Percentiles rank a stretch among this genome's conserved stretches.
phyloP scores from a whole-genome alignment of 2,888 invertebrate species.

The Parasteatoda lunata region DNA sequence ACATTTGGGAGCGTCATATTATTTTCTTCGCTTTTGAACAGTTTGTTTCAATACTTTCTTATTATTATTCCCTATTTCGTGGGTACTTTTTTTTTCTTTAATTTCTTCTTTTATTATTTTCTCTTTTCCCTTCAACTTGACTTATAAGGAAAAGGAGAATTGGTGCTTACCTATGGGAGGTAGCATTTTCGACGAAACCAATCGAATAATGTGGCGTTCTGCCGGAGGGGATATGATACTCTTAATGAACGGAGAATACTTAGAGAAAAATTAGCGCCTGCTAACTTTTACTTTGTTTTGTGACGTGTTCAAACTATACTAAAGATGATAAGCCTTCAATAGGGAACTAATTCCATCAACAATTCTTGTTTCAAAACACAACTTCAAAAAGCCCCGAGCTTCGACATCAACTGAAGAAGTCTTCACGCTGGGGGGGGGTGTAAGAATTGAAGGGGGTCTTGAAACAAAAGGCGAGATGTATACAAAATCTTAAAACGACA shows the following conservation, averaged over 20 bases:
- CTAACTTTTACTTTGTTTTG: slow-evolving; percentile 54
- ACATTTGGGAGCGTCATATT: slow-evolving; percentile 57
- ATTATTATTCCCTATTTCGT: slow-evolving; percentile 60
- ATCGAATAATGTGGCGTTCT: slow-evolving; percentile 61
- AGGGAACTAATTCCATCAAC: slow-evolving; percentile 65
- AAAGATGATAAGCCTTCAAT: slow-evolving; percentile 48
- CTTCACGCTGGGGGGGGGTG: background rate
- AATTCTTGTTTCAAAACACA: slow-evolving; percentile 33
- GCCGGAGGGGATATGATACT: slow-evolving; percentile 60
- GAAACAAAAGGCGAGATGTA: background rate
- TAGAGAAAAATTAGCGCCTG: slow-evolving; percentile 65
- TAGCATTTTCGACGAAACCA: slow-evolving; percentile 24
- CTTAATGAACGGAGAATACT: slow-evolving; percentile 66
- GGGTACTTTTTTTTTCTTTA: slow-evolving; percentile 1
- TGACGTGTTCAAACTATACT: slow-evolving; percentile 28
- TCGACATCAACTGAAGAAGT: background rate
- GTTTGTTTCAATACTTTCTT: slow-evolving; percentile 65
- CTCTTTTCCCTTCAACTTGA: slow-evolving; percentile 31
- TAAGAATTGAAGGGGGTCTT: background rate
- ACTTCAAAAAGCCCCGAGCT: slow-evolving; percentile 61
- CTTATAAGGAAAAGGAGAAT: slow-evolving; percentile 26
- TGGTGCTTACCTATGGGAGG: slow-evolving; percentile 41
- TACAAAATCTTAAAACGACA: slow-evolving; percentile 33
- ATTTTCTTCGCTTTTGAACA: slow-evolving; percentile 56
- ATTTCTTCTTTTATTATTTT: slow-evolving; percentile 37